Conservation (phyloP, 2,797 vertebrate genomes). For the Enteromius fasciolatus region DNA sequence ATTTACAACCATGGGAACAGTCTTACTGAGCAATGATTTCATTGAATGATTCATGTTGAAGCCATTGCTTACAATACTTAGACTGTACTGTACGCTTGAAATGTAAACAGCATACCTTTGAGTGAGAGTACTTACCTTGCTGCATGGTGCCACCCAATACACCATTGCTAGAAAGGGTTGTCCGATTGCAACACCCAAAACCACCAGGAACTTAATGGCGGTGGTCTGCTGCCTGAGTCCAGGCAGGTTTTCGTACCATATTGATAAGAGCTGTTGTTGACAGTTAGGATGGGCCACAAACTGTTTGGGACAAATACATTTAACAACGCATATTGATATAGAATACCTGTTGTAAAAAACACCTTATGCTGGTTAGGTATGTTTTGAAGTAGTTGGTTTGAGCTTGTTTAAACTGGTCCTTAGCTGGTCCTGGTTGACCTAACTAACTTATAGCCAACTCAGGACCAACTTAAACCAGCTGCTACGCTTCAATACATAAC, state of each 20-base stretch:
- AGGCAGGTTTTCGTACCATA: slow-evolving; percentile 96
- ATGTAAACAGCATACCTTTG: background rate
- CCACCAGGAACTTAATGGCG: slow-evolving; percentile 91
- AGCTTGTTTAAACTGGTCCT: too few relatives aligned
- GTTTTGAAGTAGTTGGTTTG: background rate
- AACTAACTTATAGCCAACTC: too few relatives aligned
- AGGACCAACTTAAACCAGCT: background rate
- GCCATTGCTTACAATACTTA: background rate
- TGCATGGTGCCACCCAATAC: slow-evolving; percentile 95
- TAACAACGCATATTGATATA: background rate
- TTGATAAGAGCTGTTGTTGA: slow-evolving; percentile 96
- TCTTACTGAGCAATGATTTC: background rate
- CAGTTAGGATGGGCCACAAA: slow-evolving; percentile 99
- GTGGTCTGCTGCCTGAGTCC: slow-evolving; percentile 94
- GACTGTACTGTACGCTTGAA: background rate
- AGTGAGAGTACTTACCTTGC: slow-evolving; percentile 79
- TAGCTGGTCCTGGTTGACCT: background rate
- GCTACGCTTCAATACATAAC: background rate
- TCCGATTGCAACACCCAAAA: slow-evolving; percentile 88
- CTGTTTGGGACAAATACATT: slow-evolving; percentile 68
- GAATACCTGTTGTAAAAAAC: background rate
- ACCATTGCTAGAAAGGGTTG: slow-evolving; percentile 89
- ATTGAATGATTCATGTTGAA: slow-evolving; percentile 3
- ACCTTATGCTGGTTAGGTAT: background rate
- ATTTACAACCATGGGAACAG: slow-evolving; percentile 48